A percentile compares a stretch with the other conserved stretches of the same genome.
phyloP scores from a whole-genome alignment of 2,888 invertebrate genomes.

The Rotaria sp. region DNA sequence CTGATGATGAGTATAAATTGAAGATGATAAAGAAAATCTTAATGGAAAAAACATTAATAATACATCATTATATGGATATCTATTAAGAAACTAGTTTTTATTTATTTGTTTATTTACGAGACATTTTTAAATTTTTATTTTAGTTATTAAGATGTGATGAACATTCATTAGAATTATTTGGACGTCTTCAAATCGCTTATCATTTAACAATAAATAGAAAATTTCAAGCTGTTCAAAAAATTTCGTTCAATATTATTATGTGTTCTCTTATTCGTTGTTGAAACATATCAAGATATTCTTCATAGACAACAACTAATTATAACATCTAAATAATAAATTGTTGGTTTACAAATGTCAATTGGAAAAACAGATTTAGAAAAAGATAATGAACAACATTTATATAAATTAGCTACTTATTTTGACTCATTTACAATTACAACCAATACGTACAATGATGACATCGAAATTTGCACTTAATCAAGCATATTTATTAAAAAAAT shows the following conservation, averaged over 20 bases:
- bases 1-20: slow-evolving; percentile 59
- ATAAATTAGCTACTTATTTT: slow-evolving; percentile 85
- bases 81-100: slow-evolving; percentile 73
- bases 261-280: slow-evolving; percentile 80
- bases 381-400: slow-evolving; percentile 68
- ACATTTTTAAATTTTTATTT: no score
- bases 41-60: neutral
- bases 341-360: slow-evolving; percentile 84
- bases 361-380: slow-evolving; percentile 79
- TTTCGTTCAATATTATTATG: slow-evolving; percentile 71
- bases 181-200: slow-evolving; percentile 76
- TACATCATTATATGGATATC: slow-evolving; percentile 69
- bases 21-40: slow-evolving; percentile 51
- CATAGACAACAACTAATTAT: slow-evolving; percentile 81
- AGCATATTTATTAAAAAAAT: slow-evolving; percentile 92
- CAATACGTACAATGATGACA: slow-evolving; percentile 85
- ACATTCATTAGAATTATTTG: slow-evolving; percentile 59
- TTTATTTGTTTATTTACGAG: no score
- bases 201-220: slow-evolving; percentile 89
- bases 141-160: no score
- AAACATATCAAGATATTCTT: slow-evolving; percentile 78
- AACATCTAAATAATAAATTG: slow-evolving; percentile 84
- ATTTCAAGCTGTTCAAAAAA: slow-evolving; percentile 83
- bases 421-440: slow-evolving; percentile 93
- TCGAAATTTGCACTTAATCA: slow-evolving; percentile 88